These are phyloP conservation scores for Balearica regulorum DNA, from an alignment of 2,797 vertebrate species.

Conservation along the genomic window DNA sequence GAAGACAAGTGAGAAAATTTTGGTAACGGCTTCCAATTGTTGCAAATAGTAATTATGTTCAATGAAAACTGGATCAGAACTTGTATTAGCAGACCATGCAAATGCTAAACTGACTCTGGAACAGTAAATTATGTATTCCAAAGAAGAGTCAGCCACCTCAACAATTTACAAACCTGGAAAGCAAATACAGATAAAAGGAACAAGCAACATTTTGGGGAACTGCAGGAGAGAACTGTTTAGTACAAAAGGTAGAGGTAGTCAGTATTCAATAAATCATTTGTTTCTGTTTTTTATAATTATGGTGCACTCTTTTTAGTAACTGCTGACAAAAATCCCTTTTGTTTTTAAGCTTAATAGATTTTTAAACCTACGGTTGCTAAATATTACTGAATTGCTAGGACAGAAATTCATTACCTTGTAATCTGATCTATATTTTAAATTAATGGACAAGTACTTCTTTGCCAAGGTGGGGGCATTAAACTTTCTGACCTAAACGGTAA, in stretches of 20 bases:
- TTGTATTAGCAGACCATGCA: background rate
- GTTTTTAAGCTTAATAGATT: background rate
- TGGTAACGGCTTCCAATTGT: background rate
- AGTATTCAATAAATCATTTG: background rate
- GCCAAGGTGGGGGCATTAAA: background rate
- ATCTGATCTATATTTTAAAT: slow-evolving; percentile 2
- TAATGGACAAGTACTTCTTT: background rate
- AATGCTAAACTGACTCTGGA: background rate
- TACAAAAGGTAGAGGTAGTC: background rate
- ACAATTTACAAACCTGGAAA: background rate
- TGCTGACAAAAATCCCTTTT: background rate
- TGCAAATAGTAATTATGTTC: background rate
- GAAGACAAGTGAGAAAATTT: background rate
- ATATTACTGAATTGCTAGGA: background rate
- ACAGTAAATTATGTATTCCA: background rate
- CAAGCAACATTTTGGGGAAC: background rate
- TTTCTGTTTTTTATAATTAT: background rate
- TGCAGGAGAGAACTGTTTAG: background rate
- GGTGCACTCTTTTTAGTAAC: background rate
- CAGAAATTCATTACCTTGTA: background rate
- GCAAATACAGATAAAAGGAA: background rate
- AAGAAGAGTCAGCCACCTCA: background rate
- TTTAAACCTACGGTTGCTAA: background rate
- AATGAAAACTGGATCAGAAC: background rate
- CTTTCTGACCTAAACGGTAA: background rate